Base-by-base conservation (phyloP, 2,888 invertebrate genomes). In the Coelinius sp. region DNA sequence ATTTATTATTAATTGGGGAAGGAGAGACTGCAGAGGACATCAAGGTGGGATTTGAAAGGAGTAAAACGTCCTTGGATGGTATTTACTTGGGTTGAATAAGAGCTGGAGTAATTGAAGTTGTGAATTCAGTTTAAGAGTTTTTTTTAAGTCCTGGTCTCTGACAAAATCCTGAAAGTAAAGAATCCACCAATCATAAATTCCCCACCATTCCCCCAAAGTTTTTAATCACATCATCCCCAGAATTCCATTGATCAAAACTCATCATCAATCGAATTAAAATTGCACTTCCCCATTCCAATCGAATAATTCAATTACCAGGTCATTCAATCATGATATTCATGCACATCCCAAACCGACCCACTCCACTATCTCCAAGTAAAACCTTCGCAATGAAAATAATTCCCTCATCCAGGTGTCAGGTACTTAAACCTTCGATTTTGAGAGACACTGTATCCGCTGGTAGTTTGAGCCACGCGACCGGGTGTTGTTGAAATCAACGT, bases 401-500 rank as follows among this genome's bases (percentile, higher is more conserved):
- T 22, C 52, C 22, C 24, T 49, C 46, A 49, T 22, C 35, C 67
- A 38, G 46, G 71, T 62, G 52, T 62, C 67, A 67, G 62, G 41
- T 67, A 62, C n/a, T 17, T 65, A 20, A 66, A 49, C 27, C 41
- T 17, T 38, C 17, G 67, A 76, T 83, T 83, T 85, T 85, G 85
- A 85, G 85, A 85, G 78, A 83, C 85, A 85, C 85, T 86, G 84
- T 74, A 22, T 38, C 20, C 35, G 83, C 75, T 74, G 76, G n/a
- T 80, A 12, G 12, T 80, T 79, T 81, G 79, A 78, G 84, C 84
- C 85, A 85, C 85, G 85, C 85, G 85, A 85, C 85, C 85, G 78
- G 84, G 83, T 84, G 82, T 83, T 84, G 84, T 82, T 82, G 80
- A 81, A 85, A 84, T 81, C 83, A 83, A 83, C 83, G 84, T 85